Percentiles rank a stretch among this genome's conserved stretches.
These are phyloP conservation scores for Petrophora chlorosata DNA, from an alignment of 2,888 invertebrate species.

Conservation along the genomic window DNA sequence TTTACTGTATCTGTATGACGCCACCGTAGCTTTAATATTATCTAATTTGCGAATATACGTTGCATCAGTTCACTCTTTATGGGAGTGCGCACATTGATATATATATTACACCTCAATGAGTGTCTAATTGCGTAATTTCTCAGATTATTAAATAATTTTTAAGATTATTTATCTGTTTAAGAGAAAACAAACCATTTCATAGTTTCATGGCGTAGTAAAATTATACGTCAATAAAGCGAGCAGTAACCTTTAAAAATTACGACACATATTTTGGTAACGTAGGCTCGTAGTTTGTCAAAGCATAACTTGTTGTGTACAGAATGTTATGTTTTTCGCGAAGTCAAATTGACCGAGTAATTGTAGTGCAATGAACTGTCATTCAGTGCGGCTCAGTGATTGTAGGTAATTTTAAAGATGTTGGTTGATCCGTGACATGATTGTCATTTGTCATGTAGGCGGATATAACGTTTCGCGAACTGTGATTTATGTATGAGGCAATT, in stretches of 20 bases:
- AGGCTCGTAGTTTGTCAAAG: background rate
- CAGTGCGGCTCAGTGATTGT: slow-evolving; percentile 25
- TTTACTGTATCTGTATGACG: slow-evolving; percentile 10
- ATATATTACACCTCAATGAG: too few species aligned
- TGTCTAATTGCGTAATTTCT: slow-evolving; percentile 10
- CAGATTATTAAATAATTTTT: background rate
- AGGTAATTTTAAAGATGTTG: slow-evolving; percentile 9
- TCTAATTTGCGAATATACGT: background rate
- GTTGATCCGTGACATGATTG: slow-evolving; percentile 23
- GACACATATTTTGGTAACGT: background rate
- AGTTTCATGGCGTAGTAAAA: background rate
- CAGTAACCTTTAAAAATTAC: slow-evolving; percentile 3
- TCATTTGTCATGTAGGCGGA: slow-evolving; percentile 16
- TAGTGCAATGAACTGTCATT: slow-evolving; percentile 29
- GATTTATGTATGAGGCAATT: too few species aligned
- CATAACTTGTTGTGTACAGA: slow-evolving; percentile 1
- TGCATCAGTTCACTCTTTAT: slow-evolving; percentile 6
- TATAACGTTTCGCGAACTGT: slow-evolving; percentile 3
- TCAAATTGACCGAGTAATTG: slow-evolving; percentile 20
- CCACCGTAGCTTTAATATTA: background rate
- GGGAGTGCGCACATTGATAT: too few species aligned
- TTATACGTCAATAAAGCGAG: background rate
- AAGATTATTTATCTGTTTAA: slow-evolving; percentile 5
- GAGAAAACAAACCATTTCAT: slow-evolving; percentile 9
- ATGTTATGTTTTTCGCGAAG: slow-evolving; percentile 11